Base-by-base conservation (phyloP, 2,113 vertebrate genomes). In the Empidonax traillii region DNA sequence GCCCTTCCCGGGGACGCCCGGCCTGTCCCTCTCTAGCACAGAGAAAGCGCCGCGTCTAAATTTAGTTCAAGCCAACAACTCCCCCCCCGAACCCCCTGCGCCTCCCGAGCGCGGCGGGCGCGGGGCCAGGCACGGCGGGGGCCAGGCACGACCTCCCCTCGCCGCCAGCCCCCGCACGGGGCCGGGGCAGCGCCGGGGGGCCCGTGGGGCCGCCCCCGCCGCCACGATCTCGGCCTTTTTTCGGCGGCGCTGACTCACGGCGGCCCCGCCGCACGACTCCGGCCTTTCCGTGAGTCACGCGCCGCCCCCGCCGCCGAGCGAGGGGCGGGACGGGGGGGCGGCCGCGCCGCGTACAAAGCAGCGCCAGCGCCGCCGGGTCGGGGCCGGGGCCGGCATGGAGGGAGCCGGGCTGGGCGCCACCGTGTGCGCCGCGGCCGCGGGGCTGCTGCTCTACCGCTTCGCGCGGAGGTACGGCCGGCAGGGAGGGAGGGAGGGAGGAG, bases 401-500 rank as follows among this genome's bases (percentile, higher is more conserved):
- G 91, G 96, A 24, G 96, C 98, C 61, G 97, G 97, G 86, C 90
- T 99, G 96, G 99, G 98, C 16, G 98, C 98, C 14, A 98, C 99
- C 56, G 97, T 98, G 20, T 99, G 98, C 51, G 98, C 98, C 28
- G 98, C 99, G 9, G 96, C 98, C 37, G 98, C 98, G 31, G 99
- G 99, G 69, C 97, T 98, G 82, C 95, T 99, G 33, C 96, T 99
- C 30, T 99, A 98, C 96, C 98, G 97, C 94, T 96, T 99, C 51
- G 98, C 98, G 41, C 98, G 98, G 85, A 98, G 99, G 99, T 99
- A 98, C 94, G 98, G 83, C 41, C 20, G 28, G 21, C 30, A 12
- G 55, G 31, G 23, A 17, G 49, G 37, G 39, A 41, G 11, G 39
- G 39, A 28, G 18, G 18, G 12, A 55, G 30, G 61, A 25, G 25